These are phyloP conservation scores for Phylloscopus collybita DNA, from an alignment of 2,797 vertebrate species.

Conservation along the genomic window DNA sequence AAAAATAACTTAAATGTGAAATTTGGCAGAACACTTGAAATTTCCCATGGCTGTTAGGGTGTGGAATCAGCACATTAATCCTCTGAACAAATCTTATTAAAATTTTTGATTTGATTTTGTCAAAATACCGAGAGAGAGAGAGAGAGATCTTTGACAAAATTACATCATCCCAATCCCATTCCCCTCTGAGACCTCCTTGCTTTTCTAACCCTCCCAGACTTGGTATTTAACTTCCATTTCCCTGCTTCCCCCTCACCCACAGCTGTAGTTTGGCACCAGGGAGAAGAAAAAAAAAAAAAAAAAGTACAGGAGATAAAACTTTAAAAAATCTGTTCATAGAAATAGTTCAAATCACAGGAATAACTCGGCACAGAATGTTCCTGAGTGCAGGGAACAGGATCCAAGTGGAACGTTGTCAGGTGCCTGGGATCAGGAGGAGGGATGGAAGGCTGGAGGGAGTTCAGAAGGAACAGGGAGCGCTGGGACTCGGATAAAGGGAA, in stretches of 20 bases:
- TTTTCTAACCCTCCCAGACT: background rate
- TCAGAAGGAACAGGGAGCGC: slow-evolving; percentile 9
- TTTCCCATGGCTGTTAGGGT: background rate
- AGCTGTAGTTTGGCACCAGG: background rate
- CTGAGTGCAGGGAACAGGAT: background rate
- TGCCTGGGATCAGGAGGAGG: slow-evolving; percentile 16
- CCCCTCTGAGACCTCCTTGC: background rate
- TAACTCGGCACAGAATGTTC: slow-evolving; percentile 27
- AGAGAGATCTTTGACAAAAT: background rate
- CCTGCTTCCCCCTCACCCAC: background rate
- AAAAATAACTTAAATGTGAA: background rate
- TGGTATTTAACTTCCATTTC: background rate
- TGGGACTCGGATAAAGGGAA: background rate
- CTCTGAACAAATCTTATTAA: background rate
- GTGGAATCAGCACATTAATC: background rate
- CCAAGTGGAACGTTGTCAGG: background rate
- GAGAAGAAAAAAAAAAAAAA: background rate
- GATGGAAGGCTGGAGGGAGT: background rate
- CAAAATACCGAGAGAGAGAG: background rate
- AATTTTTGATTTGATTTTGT: background rate
- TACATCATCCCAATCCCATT: fast-evolving
- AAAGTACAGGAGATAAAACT: background rate
- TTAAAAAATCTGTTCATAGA: background rate
- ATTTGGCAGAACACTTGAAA: background rate
- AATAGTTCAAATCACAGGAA: background rate